Evolutionary conservation across 1,140 invertebrate species (phyloP).

Genomic region (Drosophila ficusphila): DNA sequence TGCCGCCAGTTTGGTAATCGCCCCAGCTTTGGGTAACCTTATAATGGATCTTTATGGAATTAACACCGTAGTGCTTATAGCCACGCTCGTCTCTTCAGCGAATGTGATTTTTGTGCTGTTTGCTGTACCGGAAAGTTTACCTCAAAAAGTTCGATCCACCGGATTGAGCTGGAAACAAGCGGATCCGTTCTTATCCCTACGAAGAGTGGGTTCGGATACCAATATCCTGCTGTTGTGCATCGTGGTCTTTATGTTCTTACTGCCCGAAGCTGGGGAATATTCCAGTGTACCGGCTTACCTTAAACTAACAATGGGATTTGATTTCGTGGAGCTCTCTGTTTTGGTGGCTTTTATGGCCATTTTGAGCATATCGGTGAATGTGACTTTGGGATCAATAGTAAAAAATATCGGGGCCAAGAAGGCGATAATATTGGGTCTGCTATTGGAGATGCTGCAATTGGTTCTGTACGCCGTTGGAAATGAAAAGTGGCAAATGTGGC

Average conservation of each 20-base stretch:
- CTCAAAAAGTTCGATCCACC: constrained; percentile 94
- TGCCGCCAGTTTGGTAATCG: constrained; percentile 98
- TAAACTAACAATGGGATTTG: constrained; percentile 98
- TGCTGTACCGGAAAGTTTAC: constrained; percentile 98
- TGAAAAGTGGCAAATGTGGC: constrained; percentile 97
- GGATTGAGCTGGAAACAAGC: constrained; percentile 97
- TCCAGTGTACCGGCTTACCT: constrained; percentile 99
- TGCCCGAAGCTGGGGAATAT: constrained; percentile 99
- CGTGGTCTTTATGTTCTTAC: constrained; percentile 98
- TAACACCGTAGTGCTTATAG: constrained; percentile 96
- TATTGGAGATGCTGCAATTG: constrained; percentile 98
- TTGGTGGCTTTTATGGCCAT: constrained; percentile 99
- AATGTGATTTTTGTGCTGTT: constrained; percentile 99
- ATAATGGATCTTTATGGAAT: constrained; percentile 95
- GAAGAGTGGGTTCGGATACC: constrained; percentile 96
- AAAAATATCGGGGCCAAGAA: constrained; percentile 94
- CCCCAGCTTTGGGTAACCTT: constrained; percentile 97
- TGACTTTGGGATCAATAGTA: constrained; percentile 95
- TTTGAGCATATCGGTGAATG: constrained; percentile 97
- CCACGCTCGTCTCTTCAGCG: constrained; percentile 96
- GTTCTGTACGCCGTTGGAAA: constrained; percentile 96
- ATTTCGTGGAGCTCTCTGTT: constrained; percentile 95
- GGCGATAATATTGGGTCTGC: constrained; percentile 98
- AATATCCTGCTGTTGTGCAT: constrained; percentile 98
- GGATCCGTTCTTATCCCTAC: constrained; percentile 97